These are phyloP conservation scores for Montipora capricornis DNA, from an alignment of 64 coral and sea anemone species.

Conservation along the genomic window DNA sequence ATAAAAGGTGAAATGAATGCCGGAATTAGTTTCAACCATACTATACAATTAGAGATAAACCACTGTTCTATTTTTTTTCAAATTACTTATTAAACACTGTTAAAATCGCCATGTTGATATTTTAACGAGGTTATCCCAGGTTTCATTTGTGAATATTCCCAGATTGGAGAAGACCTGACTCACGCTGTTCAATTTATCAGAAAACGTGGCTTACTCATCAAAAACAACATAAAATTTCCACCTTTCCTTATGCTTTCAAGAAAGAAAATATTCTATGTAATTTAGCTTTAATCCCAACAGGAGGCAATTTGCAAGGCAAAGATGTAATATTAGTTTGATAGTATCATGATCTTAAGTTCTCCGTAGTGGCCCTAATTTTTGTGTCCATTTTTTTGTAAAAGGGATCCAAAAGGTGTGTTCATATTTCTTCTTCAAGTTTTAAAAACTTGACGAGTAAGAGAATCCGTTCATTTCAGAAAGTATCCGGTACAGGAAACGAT, in stretches of 20 bases:
- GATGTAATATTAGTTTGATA: not conserved
- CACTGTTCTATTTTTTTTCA: not conserved
- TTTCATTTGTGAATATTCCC: constrained; percentile 26
- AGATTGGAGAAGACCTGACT: not conserved
- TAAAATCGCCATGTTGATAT: too few relatives aligned
- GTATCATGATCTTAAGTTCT: not conserved
- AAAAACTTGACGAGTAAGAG: not conserved
- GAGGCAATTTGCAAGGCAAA: not conserved
- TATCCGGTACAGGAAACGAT: not conserved
- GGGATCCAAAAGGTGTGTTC: not conserved
- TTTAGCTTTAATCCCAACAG: too few relatives aligned
- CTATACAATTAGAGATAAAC: not conserved
- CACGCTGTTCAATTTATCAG: not conserved
- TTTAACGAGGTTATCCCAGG: not conserved
- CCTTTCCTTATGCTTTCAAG: too few relatives aligned
- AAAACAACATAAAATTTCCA: not conserved
- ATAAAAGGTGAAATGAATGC: too few relatives aligned
- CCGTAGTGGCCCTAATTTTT: not conserved
- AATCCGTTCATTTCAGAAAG: not conserved
- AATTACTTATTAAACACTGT: not conserved
- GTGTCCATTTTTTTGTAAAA: not conserved
- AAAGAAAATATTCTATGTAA: too few relatives aligned
- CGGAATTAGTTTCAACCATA: too few relatives aligned
- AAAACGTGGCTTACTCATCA: not conserved
- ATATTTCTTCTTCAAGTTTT: not conserved